Base-by-base conservation (phyloP, 2,797 vertebrate genomes). In the Podargus strigoides region DNA sequence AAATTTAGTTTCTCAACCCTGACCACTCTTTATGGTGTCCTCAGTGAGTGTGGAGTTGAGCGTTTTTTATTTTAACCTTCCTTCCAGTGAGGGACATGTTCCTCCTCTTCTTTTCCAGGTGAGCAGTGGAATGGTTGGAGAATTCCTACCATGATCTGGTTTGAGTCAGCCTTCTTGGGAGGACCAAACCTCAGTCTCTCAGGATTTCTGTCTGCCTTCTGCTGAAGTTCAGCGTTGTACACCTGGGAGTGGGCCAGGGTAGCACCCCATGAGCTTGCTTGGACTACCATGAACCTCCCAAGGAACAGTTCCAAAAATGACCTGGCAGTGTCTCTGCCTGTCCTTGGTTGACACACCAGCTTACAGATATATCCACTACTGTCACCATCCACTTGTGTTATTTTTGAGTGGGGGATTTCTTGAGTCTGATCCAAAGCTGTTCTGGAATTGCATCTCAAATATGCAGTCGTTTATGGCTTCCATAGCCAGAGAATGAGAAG, bases 241-340 rank as follows among this genome's bases (percentile, higher is more conserved):
- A 56, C 32, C 70, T 90, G 78, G 59, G 80, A 90, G 41, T 92
- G 49, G 64, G 34, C 64, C 85, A 64, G 37, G n/a, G 32, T 46
- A 72, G 64, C 3, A 8, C 50, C 42, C 39, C 41, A 32, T 56
- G 59, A 88, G 30, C 76, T 85, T 58, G 62, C 91, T 82, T 79
- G 77, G 79, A 42, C 64, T 87, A 32, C 84, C 69, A 37, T 62
- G 89, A 80, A 78, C 64, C 87, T 85, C 89, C 46, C 59, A 84
- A 96, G 92, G 85, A 96, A 90, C 94, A 91, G 92, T 95, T 95
- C 96, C 95, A 96, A 94, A 95, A 96, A 92, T 73, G 94, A 95
- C 89, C 96, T 95, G 94, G 95, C 95, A 95, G 93, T 94, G 93
- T 91, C 95, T 95, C 85, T 89, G 76, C 89, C 44, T 95, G 94